phyloP scores from a whole-genome alignment of 2,888 invertebrate species.

The Monopis laevigella region DNA sequence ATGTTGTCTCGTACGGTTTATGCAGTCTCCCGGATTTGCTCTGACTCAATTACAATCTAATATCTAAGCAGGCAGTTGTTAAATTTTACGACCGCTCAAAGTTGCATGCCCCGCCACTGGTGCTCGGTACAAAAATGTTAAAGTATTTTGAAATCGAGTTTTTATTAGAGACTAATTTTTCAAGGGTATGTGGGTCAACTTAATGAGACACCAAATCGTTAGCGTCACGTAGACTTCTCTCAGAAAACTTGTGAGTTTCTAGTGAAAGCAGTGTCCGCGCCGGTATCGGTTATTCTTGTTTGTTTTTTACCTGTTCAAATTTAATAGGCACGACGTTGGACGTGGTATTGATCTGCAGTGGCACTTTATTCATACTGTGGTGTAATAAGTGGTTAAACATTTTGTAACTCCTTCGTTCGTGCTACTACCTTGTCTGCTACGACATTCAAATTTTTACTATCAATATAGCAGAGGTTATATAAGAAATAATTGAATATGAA shows the following conservation, averaged over 20 bases:
- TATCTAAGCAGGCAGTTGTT: background rate
- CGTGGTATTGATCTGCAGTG: background rate
- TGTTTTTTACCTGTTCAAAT: slow-evolving; percentile 24
- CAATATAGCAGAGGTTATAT: too few relatives aligned
- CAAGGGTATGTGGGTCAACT: slow-evolving; percentile 9
- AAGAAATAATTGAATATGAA: too few relatives aligned
- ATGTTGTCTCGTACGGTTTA: slow-evolving; percentile 26
- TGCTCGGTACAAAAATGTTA: too few relatives aligned
- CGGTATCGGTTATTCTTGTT: slow-evolving; percentile 19
- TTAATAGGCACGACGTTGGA: slow-evolving; percentile 20
- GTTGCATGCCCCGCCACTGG: too few relatives aligned
- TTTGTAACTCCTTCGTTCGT: slow-evolving; percentile 1
- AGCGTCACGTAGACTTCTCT: slow-evolving; percentile 9
- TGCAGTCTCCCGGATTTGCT: background rate
- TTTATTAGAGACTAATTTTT: too few relatives aligned
- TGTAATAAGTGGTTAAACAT: slow-evolving; percentile 3
- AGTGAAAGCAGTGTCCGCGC: slow-evolving; percentile 29
- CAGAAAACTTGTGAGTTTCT: slow-evolving; percentile 16
- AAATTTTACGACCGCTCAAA: too few relatives aligned
- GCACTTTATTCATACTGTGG: background rate
- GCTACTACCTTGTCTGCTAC: background rate
- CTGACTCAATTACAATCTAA: background rate
- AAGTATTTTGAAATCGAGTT: too few relatives aligned
- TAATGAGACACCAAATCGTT: slow-evolving; percentile 8
- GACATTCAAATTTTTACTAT: too few relatives aligned